These are phyloP conservation scores for Parauchenoglanis ngamensis DNA, from an alignment of 2,797 vertebrate species.

Conservation along the genomic window DNA sequence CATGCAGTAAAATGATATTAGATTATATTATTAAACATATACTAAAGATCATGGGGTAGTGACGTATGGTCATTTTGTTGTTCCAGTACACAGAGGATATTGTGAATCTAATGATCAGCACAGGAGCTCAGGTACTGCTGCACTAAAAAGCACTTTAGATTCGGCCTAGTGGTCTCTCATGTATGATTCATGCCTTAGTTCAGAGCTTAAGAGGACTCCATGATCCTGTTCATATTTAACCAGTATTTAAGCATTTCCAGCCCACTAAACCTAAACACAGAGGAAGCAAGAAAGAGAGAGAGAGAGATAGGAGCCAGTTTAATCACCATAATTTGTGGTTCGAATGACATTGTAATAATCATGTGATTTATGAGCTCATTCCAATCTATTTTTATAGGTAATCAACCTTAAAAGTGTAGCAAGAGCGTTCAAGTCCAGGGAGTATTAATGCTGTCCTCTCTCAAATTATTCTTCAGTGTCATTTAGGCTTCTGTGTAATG, in stretches of 20 bases:
- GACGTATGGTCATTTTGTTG: conserved; percentile 3
- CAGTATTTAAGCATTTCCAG: conserved; percentile 55
- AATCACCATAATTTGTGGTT: conserved; percentile 66
- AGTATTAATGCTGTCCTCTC: conserved; percentile 70
- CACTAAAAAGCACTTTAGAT: conserved; percentile 25
- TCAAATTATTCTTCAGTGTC: conserved; percentile 64
- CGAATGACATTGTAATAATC: conserved; percentile 70
- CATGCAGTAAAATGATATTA: conserved; percentile 13
- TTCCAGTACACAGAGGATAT: conserved; percentile 10
- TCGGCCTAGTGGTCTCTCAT: conserved; percentile 30
- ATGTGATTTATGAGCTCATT: conserved; percentile 73
- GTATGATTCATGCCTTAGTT: conserved; percentile 37
- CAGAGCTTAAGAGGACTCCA: conserved; percentile 38
- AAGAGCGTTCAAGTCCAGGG: conserved; percentile 64
- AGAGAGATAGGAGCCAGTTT: conserved; percentile 56
- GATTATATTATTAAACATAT: neutral
- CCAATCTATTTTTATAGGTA: conserved; percentile 72
- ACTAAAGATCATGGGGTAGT: neutral
- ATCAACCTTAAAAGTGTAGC: conserved; percentile 75
- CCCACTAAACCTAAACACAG: conserved; percentile 54
- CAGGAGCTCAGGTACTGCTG: conserved; percentile 7
- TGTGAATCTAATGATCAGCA: conserved; percentile 33
- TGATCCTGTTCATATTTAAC: conserved; percentile 50
- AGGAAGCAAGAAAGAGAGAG: neutral
- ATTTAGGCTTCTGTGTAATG: conserved; percentile 70